These are phyloP conservation scores for Elysia chlorotica DNA, from an alignment of 1,140 invertebrate genomes.

Conservation along the genomic window DNA sequence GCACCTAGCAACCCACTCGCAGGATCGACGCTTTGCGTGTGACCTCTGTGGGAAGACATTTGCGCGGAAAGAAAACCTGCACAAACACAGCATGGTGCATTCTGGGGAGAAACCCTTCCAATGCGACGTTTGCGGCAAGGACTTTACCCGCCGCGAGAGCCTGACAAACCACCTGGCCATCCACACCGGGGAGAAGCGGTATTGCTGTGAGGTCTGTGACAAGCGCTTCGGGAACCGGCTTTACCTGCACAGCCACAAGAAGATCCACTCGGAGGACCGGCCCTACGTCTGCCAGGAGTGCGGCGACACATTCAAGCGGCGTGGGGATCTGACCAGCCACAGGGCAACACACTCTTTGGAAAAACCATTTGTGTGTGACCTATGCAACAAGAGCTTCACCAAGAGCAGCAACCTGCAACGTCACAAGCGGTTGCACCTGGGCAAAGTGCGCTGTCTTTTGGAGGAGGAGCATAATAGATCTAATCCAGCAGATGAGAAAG, in stretches of 20 bases:
- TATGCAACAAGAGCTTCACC: too few relatives aligned
- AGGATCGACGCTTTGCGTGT: conserved; percentile 16
- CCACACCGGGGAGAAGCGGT: conserved; percentile 37
- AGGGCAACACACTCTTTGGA: too few relatives aligned
- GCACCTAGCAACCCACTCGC: background rate
- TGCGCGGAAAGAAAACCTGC: conserved; percentile 29
- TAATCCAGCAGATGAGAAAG: too few relatives aligned
- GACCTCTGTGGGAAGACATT: conserved; percentile 37
- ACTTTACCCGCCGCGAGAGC: conserved; percentile 31
- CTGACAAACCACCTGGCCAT: conserved; percentile 32
- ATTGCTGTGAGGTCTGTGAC: conserved; percentile 38
- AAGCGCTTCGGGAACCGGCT: conserved; percentile 35
- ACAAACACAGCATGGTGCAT: conserved; percentile 32
- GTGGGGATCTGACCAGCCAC: too few relatives aligned
- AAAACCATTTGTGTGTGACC: too few relatives aligned
- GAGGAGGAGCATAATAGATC: too few relatives aligned
- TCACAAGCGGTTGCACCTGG: too few relatives aligned
- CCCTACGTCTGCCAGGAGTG: too few relatives aligned
- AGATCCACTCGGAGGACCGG: too few relatives aligned
- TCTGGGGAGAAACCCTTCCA: conserved; percentile 34
- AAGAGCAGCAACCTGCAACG: too few relatives aligned
- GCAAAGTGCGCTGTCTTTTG: too few relatives aligned
- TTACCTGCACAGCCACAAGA: conserved; percentile 33
- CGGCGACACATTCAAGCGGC: too few relatives aligned
- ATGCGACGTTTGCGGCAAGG: conserved; percentile 34